These are phyloP conservation scores for Zoroaster sp. DNA, from an alignment of 53 echinoderm and acorn worm genomes.

Conservation along the genomic window DNA sequence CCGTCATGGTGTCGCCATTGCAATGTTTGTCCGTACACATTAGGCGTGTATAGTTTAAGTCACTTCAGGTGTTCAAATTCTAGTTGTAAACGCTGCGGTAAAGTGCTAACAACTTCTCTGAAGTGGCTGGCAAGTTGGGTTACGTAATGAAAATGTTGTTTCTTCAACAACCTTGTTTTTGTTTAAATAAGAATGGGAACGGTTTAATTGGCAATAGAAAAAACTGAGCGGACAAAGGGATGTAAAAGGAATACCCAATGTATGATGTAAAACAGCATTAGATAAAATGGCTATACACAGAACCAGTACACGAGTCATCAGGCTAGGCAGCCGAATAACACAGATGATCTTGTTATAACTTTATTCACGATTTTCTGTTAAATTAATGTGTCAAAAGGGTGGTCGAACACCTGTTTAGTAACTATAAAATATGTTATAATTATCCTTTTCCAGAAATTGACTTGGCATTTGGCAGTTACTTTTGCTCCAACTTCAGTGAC, in stretches of 20 bases:
- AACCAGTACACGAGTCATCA: too few species aligned
- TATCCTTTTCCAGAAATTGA: too few species aligned
- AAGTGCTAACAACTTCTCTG: slow-evolving; percentile 38
- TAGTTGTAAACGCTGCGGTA: not conserved
- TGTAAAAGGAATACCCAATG: not conserved
- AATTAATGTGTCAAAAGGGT: too few species aligned
- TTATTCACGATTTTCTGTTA: too few species aligned
- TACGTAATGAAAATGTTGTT: not conserved
- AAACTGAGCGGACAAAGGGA: not conserved
- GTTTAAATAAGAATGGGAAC: not conserved
- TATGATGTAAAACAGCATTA: not conserved
- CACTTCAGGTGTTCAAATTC: slow-evolving; percentile 42
- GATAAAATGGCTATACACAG: not conserved
- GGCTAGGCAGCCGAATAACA: too few species aligned
- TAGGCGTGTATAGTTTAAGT: slow-evolving; percentile 4
- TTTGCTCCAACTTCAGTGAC: too few species aligned
- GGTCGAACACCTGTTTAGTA: too few species aligned
- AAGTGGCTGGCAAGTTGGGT: slow-evolving; percentile 20
- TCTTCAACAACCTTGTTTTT: not conserved
- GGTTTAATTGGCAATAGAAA: not conserved
- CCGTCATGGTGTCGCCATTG: slow-evolving; percentile 30
- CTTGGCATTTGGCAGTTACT: too few species aligned
- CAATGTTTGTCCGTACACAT: slow-evolving; percentile 50
- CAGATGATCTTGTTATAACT: too few species aligned
- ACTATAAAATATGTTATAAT: too few species aligned